Base-by-base conservation (phyloP, 2,888 invertebrate species). In the Hydropsyche betteni region DNA sequence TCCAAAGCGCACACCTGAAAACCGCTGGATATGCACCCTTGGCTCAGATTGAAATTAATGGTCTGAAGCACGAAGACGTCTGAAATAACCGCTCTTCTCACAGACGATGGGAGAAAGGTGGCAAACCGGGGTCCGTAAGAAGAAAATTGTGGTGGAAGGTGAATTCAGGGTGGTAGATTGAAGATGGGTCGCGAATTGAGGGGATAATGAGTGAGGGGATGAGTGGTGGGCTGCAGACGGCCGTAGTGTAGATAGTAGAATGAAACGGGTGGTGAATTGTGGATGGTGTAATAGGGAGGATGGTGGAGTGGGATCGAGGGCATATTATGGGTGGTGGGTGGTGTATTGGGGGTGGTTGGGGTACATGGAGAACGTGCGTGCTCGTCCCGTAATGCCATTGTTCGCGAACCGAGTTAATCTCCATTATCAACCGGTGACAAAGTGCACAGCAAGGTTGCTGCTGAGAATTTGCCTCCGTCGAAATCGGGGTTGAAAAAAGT, bases 381-480 rank as follows among this genome's bases (percentile, higher is more conserved):
- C 24, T 58, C 16, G 8, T 5, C 24, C 58, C 14, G 8, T 24
- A 58, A 51, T 68, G 68, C 74, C 68, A 61, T 51, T 50, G 58
- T 58, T 24, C n/a, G 16, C 6, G 44, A 44, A 10, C 24, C 33
- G 72, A 64, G 75, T 75, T 71, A 75, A 75, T 75, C 71, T 72
- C 61, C 71, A 71, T 75, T 75, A 75, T 71, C 64, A 71, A 64
- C 75, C 61, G 44, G 71, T 71, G 75, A 75, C 75, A 75, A 75
- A 75, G 51, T 71, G 75, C 72, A 75, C 51, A 71, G 64, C 24
- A 75, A 71, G 50, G 70, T 75, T 55, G 69, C 50, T 55, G 69
- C 50, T 69, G 36, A 69, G 75, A 75, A 75, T 75, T 68, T 75
- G 69, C 75, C 52, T 75, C 69, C 53, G 69, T 75, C 75, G 69